Conservation (phyloP, 2,888 invertebrate species). For the Oligia fasciuncula region DNA sequence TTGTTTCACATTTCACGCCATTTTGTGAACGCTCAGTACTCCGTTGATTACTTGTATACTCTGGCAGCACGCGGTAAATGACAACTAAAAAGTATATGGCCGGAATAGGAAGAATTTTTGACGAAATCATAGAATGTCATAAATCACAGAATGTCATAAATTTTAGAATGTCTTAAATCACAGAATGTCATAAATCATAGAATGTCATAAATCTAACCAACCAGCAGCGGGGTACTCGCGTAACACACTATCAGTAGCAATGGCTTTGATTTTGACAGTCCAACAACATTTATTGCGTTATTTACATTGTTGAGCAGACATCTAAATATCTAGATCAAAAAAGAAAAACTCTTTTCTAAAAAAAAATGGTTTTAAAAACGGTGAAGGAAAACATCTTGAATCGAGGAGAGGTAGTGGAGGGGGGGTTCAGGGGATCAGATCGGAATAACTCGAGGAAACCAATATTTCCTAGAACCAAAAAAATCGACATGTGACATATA, state of each 20-base stretch:
- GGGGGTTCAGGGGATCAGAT: no score
- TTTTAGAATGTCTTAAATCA: no score
- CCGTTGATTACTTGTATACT: constrained; percentile 53
- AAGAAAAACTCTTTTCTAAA: background rate
- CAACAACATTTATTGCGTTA: background rate
- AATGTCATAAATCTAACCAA: background rate
- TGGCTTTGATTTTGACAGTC: background rate
- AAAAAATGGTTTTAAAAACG: background rate
- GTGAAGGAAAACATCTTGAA: no score
- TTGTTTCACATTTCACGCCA: constrained; percentile 60
- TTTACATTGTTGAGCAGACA: background rate
- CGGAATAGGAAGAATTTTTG: background rate
- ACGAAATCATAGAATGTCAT: background rate
- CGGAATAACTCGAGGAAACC: no score
- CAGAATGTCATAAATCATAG: no score
- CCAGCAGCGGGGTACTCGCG: background rate
- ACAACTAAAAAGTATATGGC: background rate
- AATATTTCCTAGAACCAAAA: background rate
- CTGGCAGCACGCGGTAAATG: constrained; percentile 41
- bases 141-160: background rate
- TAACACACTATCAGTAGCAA: background rate
- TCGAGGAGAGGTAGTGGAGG: no score
- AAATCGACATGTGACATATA: no score
- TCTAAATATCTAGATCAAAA: no score
- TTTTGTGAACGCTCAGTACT: constrained; percentile 60